Evolutionary conservation across 2,113 vertebrate genomes (phyloP), one percentile per base, ranked within the genome.

Genomic region (Pantherophis guttatus): DNA sequence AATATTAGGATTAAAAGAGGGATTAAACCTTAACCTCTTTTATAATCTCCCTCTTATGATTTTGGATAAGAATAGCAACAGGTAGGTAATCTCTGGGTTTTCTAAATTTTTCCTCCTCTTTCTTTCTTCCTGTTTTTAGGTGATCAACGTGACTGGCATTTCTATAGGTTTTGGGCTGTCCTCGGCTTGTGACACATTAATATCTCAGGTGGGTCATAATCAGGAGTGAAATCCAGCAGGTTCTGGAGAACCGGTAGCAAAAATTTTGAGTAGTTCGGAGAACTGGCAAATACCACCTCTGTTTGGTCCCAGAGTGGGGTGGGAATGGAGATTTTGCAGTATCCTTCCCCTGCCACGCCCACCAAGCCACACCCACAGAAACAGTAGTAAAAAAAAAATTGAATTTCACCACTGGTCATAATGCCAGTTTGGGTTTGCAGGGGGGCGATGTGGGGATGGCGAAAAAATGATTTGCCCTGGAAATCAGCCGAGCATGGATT

Each of bases 151-250:
- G 39, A 97, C 97, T 0, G 98, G 97, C 29, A 95, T 97, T 92
- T 98, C 98, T 1, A 93, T 97, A 3, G 98, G 98, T 2, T 94
- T 96, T 0, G 97, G 98, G 50, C 94, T 98, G 92, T 95, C 97
- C 88, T 96, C 97, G 0, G 97, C 98, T 0, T 98, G 98, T 89
- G 98, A 98, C 92, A 98, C 98, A 7, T 94, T 98, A 91, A 97
- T 98, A 93, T 98, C 98, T 1, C 98, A 98, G 97, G 98, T 98
- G 91, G 15, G 3, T 50, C 33, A 5, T n/a, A 23, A 48, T 48
- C 44, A 48, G 44, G 44, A 5, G 44, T 4, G 44, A 48, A 48
- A 48, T 48, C 44, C 44, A 48, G 44, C 44, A 48, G 44, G 44
- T 48, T 48, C 44, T 48, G 44, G 44, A 48, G 44, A 48, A 48